These are phyloP conservation scores for Genyomyrus donnyi DNA, from an alignment of 2,113 vertebrate species.

Conservation along the genomic window DNA sequence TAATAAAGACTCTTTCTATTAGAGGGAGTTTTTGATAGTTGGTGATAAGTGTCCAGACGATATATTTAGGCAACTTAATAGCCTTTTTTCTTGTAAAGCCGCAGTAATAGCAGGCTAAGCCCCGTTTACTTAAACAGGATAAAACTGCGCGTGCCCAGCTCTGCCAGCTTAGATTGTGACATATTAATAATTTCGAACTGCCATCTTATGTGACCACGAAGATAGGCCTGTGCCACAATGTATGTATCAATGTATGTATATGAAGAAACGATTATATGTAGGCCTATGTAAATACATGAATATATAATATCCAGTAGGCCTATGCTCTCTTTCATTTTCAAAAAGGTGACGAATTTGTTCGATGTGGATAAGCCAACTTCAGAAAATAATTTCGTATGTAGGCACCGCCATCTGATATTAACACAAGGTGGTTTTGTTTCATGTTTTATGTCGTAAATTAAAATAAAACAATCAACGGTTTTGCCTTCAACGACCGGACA, in stretches of 20 bases:
- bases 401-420: neutral
- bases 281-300: neutral
- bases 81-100: slow-evolving; percentile 20
- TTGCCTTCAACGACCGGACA: neutral
- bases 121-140: slow-evolving; percentile 15
- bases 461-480: neutral
- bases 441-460: neutral
- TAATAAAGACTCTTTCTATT: slow-evolving; percentile 21
- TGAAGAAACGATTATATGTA: neutral
- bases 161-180: neutral
- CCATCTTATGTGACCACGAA: neutral
- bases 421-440: neutral
- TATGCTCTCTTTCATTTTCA: neutral
- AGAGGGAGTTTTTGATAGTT: slow-evolving; percentile 17
- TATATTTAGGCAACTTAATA: slow-evolving; percentile 25
- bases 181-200: slow-evolving; percentile 10
- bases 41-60: slow-evolving; percentile 27
- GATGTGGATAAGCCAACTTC: neutral
- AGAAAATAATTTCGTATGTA: neutral
- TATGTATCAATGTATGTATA: neutral
- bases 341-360: neutral
- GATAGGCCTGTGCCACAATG: neutral
- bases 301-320: neutral
- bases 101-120: slow-evolving; percentile 12
- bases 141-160: neutral